Evolutionary conservation across 2,797 vertebrate genomes (phyloP).

Genomic region (Sylvia borin): DNA sequence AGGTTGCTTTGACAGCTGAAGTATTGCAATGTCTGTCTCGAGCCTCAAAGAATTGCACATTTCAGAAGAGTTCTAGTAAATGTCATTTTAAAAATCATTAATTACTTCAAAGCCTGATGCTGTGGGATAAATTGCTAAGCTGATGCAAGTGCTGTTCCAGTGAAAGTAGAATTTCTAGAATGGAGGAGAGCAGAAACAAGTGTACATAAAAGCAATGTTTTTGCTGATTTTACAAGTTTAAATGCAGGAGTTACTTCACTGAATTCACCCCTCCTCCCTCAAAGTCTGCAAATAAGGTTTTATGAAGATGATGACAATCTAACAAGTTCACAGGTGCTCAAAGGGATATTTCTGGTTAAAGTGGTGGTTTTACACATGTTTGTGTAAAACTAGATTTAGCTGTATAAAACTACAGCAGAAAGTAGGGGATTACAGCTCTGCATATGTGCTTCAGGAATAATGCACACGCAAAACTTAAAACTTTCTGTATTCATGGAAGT

Average conservation of each 20-base stretch:
- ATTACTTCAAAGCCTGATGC: not conserved
- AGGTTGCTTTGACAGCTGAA: not conserved
- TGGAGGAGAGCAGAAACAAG: not conserved
- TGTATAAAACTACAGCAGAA: not conserved
- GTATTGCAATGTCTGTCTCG: not conserved
- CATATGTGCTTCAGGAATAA: not conserved
- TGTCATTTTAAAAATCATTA: not conserved
- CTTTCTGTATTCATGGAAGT: not conserved
- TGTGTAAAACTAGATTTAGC: not conserved
- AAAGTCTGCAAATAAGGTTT: not conserved
- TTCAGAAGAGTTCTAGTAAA: not conserved
- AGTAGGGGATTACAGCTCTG: not conserved
- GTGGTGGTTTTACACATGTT: not conserved
- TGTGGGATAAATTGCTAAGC: not conserved
- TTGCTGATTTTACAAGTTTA: not conserved
- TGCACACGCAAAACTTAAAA: not conserved
- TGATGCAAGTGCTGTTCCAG: not conserved
- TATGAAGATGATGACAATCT: fast-evolving
- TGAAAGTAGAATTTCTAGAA: not conserved
- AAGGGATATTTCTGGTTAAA: not conserved
- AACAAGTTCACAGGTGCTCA: not conserved
- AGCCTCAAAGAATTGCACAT: not conserved
- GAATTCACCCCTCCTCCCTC: not conserved
- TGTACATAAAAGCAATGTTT: not conserved
- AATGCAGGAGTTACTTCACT: not conserved